Conservation (phyloP, 2,888 invertebrate genomes). For the Amiota minor region DNA sequence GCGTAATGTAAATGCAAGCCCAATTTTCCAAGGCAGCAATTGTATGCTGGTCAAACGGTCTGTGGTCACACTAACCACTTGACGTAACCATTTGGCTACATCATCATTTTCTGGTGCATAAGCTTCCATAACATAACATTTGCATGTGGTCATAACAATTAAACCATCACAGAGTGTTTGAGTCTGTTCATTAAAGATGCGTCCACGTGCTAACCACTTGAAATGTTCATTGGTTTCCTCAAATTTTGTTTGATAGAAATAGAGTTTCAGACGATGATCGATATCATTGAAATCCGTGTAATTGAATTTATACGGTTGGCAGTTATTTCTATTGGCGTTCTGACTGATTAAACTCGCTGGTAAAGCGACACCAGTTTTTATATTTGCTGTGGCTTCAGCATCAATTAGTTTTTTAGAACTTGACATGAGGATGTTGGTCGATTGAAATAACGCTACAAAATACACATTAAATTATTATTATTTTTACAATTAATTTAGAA, state of each 20-base stretch:
- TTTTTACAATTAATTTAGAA: background rate
- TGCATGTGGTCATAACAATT: constrained; percentile 75
- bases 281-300: constrained; percentile 76
- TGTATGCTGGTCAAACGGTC: constrained; percentile 74
- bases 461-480: background rate
- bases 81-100: constrained; percentile 75
- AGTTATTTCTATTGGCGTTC: constrained; percentile 36
- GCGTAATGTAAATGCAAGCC: constrained; percentile 74
- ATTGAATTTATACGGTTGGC: constrained; percentile 74
- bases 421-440: constrained; percentile 73
- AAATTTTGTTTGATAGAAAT: constrained; percentile 76
- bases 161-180: constrained; percentile 73
- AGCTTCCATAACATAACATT: constrained; percentile 75
- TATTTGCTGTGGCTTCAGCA: constrained; percentile 51
- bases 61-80: constrained; percentile 73
- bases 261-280: constrained; percentile 77
- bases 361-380: constrained; percentile 38
- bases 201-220: constrained; percentile 75
- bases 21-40: constrained; percentile 76
- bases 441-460: constrained; percentile 74
- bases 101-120: constrained; percentile 75
- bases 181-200: constrained; percentile 73
- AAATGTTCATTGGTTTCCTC: constrained; percentile 76
- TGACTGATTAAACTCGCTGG: background rate
- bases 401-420: constrained; percentile 68